Percentiles rank a stretch among this genome's conserved stretches.
phyloP scores from a whole-genome alignment of 2,797 vertebrate genomes.

The Bovichtus diacanthus region DNA sequence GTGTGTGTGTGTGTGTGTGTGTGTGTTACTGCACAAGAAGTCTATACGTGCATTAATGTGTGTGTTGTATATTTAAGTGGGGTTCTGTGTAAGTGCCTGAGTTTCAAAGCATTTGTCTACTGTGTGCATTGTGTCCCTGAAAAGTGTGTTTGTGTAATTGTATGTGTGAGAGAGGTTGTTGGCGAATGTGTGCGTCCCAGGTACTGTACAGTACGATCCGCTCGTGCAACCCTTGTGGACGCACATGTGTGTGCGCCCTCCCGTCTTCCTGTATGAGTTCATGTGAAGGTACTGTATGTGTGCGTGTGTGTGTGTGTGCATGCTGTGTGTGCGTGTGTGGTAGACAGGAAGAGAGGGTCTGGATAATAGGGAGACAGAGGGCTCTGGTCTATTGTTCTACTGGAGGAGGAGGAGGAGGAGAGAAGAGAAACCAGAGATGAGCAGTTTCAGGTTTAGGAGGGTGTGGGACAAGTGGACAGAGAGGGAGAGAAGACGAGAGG shows the following conservation, averaged over 20 bases:
- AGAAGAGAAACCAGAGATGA: conserved; percentile 21
- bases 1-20: neutral
- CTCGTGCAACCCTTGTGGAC: neutral
- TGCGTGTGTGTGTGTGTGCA: neutral
- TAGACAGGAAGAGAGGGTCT: conserved; percentile 28
- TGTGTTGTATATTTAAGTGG: neutral
- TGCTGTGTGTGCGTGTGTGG: neutral
- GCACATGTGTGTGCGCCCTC: neutral
- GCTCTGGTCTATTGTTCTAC: conserved; percentile 39
- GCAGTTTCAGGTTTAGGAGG: conserved; percentile 8
- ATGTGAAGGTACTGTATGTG: conserved; percentile 3
- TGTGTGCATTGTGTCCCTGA: neutral
- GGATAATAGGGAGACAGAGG: conserved; percentile 43
- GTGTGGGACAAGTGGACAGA: neutral
- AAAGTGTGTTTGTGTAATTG: neutral
- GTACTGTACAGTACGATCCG: neutral
- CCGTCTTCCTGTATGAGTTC: conserved; percentile 18
- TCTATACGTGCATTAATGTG: neutral
- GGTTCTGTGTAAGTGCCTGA: neutral
- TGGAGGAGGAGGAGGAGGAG: conserved; percentile 15
- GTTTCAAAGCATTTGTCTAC: neutral
- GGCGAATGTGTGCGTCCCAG: neutral
- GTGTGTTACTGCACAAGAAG: conserved; percentile 5
- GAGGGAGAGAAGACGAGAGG: neutral
- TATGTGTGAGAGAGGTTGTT: neutral